A percentile compares a stretch with the other conserved stretches of the same genome.
Evolutionary conservation across 2,888 invertebrate species (phyloP).

Genomic region (Meliscaeva auricollis): DNA sequence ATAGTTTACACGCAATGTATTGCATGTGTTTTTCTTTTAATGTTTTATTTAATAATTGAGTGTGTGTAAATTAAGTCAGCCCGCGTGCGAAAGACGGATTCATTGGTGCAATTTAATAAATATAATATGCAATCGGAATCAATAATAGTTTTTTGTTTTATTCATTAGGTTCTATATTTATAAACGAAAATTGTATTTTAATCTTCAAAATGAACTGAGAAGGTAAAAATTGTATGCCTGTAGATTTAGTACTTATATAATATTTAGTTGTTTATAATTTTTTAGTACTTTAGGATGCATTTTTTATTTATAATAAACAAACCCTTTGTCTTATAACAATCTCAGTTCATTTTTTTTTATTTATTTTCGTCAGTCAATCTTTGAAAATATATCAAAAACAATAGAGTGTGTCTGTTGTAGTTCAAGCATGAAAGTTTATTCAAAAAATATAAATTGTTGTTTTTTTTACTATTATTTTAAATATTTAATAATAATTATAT

Average conservation of each 20-base stretch:
- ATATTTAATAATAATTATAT: conserved; percentile 2
- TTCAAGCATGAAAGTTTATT: conserved; percentile 32
- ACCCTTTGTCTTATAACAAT: not conserved
- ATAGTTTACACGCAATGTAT: conserved; percentile 43
- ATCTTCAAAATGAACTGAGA: conserved; percentile 1
- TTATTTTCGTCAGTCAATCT: conserved; percentile 1
- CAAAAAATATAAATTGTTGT: conserved; percentile 21
- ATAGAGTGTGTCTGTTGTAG: conserved; percentile 4
- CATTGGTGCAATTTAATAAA: conserved; percentile 55
- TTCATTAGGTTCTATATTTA: conserved; percentile 11
- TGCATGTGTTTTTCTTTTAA: conserved; percentile 4
- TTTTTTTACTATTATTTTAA: too few species aligned
- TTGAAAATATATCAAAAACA: conserved; percentile 11
- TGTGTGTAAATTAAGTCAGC: conserved; percentile 71
- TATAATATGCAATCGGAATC: conserved; percentile 3
- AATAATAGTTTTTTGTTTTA: not conserved
- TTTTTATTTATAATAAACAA: not conserved
- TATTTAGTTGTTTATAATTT: not conserved
- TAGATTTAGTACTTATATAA: not conserved
- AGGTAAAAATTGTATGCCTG: not conserved
- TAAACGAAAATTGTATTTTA: not conserved
- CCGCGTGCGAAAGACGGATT: conserved; percentile 70
- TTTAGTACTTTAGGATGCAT: not conserved
- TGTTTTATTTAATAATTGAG: conserved; percentile 6
- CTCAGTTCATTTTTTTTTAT: conserved; percentile 1